Conservation (phyloP, 2,888 invertebrate species). For the Gisinianus flammeolus region DNA sequence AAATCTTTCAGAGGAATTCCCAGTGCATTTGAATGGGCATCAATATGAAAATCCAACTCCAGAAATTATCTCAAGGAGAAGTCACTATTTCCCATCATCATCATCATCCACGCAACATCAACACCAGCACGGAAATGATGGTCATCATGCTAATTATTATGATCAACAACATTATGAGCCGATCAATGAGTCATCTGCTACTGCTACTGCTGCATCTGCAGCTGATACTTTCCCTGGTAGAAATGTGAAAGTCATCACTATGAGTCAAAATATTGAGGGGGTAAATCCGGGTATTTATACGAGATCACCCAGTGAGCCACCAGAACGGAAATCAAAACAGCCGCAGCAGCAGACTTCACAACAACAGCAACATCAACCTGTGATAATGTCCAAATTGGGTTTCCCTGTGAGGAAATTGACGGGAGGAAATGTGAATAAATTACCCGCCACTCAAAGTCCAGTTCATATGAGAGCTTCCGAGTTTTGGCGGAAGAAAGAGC, state of each 20-base stretch:
- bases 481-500: slow-evolving; percentile 59
- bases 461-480: slow-evolving; percentile 58
- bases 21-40: too few relatives aligned
- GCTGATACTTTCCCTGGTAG: slow-evolving; percentile 11
- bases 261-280: not conserved
- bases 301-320: slow-evolving; percentile 57
- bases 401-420: slow-evolving; percentile 55
- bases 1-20: slow-evolving; percentile 43
- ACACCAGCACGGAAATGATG: too few relatives aligned
- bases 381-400: slow-evolving; percentile 56
- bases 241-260: not conserved
- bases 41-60: too few relatives aligned
- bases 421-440: slow-evolving; percentile 29
- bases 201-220: too few relatives aligned
- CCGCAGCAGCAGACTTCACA: slow-evolving; percentile 23
- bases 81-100: too few relatives aligned
- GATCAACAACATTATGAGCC: not conserved
- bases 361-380: slow-evolving; percentile 37
- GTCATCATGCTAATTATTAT: not conserved
- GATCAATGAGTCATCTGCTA: too few relatives aligned
- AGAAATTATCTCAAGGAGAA: too few relatives aligned
- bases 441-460: slow-evolving; percentile 50
- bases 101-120: too few relatives aligned
- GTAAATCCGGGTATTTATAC: not conserved
- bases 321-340: slow-evolving; percentile 42